A percentile compares a stretch with the other conserved stretches of the same genome.
phyloP scores from a whole-genome alignment of 2,797 vertebrate species.

The Cossypha niveicapilla region DNA sequence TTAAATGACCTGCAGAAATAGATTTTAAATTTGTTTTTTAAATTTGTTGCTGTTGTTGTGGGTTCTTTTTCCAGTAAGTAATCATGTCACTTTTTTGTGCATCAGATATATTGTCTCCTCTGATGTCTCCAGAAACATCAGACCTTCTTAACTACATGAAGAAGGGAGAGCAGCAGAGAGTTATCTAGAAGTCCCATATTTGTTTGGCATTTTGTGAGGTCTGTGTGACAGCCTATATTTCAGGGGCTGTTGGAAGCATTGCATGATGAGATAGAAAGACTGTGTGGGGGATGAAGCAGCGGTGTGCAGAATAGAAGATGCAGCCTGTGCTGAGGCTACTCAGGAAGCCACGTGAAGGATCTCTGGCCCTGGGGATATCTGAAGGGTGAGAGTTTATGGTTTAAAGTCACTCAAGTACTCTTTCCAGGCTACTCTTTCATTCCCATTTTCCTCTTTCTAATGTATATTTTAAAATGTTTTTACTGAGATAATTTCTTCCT shows the following conservation, averaged over 20 bases:
- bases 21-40: not conserved
- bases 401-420: not conserved
- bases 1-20: not conserved
- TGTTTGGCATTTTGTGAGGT: not conserved
- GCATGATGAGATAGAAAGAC: accelerated
- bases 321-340: not conserved
- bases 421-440: not conserved
- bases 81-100: not conserved
- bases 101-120: not conserved
- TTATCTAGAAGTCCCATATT: not conserved
- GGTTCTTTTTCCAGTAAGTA: not conserved
- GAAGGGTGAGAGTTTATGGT: not conserved
- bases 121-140: not conserved
- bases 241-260: not conserved
- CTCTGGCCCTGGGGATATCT: not conserved
- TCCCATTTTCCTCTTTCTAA: not conserved
- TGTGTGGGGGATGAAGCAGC: not conserved
- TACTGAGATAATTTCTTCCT: not conserved
- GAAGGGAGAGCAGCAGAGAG: not conserved
- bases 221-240: not conserved
- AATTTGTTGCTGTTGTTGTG: not conserved
- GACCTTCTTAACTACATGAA: not conserved
- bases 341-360: not conserved
- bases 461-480: not conserved
- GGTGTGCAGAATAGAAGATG: not conserved